Conservation (phyloP, 2,797 vertebrate species). For the Novumbra hubbsi region DNA sequence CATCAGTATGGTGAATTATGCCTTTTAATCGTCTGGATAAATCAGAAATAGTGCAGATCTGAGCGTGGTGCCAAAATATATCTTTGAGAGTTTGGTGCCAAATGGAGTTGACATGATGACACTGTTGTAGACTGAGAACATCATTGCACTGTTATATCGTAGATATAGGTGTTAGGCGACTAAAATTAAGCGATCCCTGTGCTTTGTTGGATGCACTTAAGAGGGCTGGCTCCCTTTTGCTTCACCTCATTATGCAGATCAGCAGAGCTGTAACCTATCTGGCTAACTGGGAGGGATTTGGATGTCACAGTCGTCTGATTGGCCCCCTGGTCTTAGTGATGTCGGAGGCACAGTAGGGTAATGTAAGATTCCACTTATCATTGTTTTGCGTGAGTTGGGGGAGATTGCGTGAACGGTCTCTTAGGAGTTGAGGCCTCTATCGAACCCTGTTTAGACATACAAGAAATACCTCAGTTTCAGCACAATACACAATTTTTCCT, state of each 20-base stretch:
- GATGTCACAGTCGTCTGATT: constrained; percentile 10
- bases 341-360: constrained; percentile 25
- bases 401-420: constrained; percentile 35
- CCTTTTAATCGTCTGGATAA: constrained; percentile 55
- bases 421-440: constrained; percentile 39
- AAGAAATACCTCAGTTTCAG: constrained; percentile 51
- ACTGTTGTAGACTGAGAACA: constrained; percentile 41
- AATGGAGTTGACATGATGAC: constrained; percentile 58
- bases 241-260: constrained; percentile 53
- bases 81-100: constrained; percentile 67
- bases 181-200: constrained; percentile 42
- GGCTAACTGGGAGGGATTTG: constrained; percentile 7
- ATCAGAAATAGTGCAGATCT: constrained; percentile 60
- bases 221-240: constrained; percentile 60
- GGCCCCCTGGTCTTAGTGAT: constrained; percentile 9
- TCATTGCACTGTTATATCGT: constrained; percentile 61
- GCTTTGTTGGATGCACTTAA: constrained; percentile 65
- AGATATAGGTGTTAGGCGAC: constrained; percentile 46
- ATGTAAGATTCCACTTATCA: constrained; percentile 42
- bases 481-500: constrained; percentile 47
- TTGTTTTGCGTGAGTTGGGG: constrained; percentile 42
- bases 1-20: constrained; percentile 52
- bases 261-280: constrained; percentile 15
- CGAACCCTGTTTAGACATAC: constrained; percentile 44
- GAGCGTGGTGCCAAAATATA: constrained; percentile 67